Evolutionary conservation across 1,140 invertebrate genomes (phyloP).

Genomic region (Lepidurus packardi): DNA sequence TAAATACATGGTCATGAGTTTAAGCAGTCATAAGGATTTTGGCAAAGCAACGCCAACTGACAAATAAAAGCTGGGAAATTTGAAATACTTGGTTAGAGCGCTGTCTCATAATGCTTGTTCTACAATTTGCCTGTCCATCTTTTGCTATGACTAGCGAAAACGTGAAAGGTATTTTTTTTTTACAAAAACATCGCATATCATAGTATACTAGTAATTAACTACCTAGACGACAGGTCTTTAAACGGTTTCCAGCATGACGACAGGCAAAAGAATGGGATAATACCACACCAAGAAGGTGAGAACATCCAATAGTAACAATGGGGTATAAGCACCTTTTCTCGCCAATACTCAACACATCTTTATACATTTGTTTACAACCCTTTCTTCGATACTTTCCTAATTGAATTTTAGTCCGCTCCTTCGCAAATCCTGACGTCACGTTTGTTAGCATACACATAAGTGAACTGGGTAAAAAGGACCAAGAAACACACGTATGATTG

Average conservation of each 20-base stretch:
- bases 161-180: neutral
- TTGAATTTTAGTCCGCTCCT: neutral
- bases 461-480: neutral
- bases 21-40: neutral
- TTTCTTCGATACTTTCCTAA: conserved; percentile 1
- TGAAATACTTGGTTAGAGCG: conserved; percentile 6
- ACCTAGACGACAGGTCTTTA: neutral
- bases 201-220: neutral
- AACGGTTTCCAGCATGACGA: neutral
- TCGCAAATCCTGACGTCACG: conserved; percentile 7
- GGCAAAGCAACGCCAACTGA: neutral
- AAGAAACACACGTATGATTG: conserved; percentile 13
- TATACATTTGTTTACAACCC: conserved; percentile 14
- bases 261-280: neutral
- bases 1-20: neutral
- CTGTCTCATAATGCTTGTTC: neutral
- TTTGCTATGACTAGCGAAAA: conserved; percentile 20
- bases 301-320: conserved; percentile 4
- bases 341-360: neutral
- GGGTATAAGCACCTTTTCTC: conserved; percentile 17
- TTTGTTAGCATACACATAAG: neutral
- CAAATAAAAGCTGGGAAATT: conserved; percentile 12
- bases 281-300: neutral
- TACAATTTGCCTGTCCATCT: neutral
- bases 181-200: conserved; percentile 2